phyloP scores from a whole-genome alignment of 2,113 vertebrate genomes.

The Larimichthys crocea region DNA sequence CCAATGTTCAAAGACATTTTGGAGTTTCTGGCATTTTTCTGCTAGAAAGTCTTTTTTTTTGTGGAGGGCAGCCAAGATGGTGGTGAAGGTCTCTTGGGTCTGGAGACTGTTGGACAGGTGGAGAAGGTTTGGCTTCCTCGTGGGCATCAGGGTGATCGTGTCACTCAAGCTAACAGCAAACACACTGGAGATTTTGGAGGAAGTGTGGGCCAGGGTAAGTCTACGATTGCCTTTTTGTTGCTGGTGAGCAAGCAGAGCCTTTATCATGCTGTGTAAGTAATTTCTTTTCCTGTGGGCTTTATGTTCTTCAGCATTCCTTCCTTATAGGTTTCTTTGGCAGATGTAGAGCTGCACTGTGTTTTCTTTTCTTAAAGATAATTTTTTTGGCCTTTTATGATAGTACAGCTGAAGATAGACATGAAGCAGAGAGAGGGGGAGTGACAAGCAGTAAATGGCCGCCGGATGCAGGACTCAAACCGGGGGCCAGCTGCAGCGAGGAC shows the following conservation, averaged over 20 bases:
- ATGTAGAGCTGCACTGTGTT: neutral
- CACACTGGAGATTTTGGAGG: neutral
- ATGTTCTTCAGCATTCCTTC: constrained; percentile 11
- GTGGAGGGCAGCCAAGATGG: neutral
- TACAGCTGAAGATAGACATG: too few relatives aligned
- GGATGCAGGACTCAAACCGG: too few relatives aligned
- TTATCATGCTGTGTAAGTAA: constrained; percentile 11
- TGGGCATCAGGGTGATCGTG: constrained; percentile 11
- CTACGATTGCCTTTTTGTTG: constrained; percentile 26
- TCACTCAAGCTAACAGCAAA: constrained; percentile 51
- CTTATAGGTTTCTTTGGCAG: neutral
- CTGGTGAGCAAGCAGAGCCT: neutral
- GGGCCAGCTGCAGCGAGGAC: too few relatives aligned
- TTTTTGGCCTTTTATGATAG: too few relatives aligned
- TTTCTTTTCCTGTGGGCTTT: constrained; percentile 12
- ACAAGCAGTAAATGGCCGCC: too few relatives aligned
- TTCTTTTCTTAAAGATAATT: neutral
- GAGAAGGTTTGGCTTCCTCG: constrained; percentile 14
- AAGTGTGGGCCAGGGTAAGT: neutral
- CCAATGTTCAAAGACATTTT: neutral
- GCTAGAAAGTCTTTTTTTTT: neutral
- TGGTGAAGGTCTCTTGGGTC: constrained; percentile 30
- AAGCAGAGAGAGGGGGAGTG: too few relatives aligned
- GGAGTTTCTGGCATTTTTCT: neutral
- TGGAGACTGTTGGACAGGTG: constrained; percentile 37